Evolutionary conservation across 2,113 vertebrate genomes (phyloP).

Genomic region (Podarcis raffonei): DNA sequence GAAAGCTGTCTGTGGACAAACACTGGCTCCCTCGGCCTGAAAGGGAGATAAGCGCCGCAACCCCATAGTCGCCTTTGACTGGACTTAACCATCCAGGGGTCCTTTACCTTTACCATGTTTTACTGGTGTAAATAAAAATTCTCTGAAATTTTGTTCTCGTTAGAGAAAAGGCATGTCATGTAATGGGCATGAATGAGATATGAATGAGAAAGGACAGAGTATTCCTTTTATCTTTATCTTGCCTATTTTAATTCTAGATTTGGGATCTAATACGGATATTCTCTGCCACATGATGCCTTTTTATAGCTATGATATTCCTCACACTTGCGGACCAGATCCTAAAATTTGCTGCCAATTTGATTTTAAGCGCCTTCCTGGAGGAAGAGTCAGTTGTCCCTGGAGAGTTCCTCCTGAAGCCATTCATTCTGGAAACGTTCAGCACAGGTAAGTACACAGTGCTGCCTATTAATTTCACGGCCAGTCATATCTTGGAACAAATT

Average conservation of each 20-base stretch:
- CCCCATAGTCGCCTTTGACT: too few relatives aligned
- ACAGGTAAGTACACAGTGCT: slow-evolving; percentile 76
- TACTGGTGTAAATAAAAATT: background rate
- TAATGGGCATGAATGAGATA: background rate
- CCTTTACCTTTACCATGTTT: too few relatives aligned
- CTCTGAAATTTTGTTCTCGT: background rate
- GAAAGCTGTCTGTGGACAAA: too few relatives aligned
- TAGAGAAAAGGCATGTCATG: background rate
- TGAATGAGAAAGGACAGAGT: background rate
- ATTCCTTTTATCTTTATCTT: slow-evolving; percentile 4
- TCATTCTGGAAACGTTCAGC: slow-evolving; percentile 83
- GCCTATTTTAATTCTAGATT: slow-evolving; percentile 77
- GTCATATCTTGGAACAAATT: background rate
- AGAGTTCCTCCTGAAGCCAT: slow-evolving; percentile 87
- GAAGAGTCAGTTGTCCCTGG: slow-evolving; percentile 90
- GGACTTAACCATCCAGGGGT: too few relatives aligned
- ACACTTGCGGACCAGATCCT: slow-evolving; percentile 94
- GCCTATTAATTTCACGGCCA: background rate
- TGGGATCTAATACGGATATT: slow-evolving; percentile 86
- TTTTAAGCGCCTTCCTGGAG: slow-evolving; percentile 90
- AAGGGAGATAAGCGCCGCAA: too few relatives aligned
- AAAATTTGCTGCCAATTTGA: slow-evolving; percentile 97
- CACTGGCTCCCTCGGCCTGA: too few relatives aligned
- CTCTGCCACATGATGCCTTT: slow-evolving; percentile 98
- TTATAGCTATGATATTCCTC: slow-evolving; percentile 95